Conservation (phyloP, 2,113 vertebrate species). For the Chaetodon auriga region DNA sequence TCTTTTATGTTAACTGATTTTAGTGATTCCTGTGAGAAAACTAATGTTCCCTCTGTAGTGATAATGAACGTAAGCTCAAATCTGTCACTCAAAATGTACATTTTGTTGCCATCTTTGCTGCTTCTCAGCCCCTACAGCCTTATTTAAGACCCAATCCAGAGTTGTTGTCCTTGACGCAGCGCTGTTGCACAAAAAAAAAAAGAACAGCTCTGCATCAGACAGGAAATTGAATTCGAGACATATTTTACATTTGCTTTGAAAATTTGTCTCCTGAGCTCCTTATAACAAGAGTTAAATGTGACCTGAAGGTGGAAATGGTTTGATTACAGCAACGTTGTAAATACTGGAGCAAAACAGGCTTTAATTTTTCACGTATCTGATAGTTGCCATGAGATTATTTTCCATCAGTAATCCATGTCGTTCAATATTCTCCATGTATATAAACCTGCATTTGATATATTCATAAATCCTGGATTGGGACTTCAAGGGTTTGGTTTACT, state of each 20-base stretch:
- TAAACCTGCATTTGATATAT: conserved; percentile 2
- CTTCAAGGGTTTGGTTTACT: conserved; percentile 58
- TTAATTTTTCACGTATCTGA: background rate
- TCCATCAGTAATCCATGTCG: conserved; percentile 9
- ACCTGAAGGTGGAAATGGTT: conserved; percentile 3
- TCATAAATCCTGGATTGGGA: conserved; percentile 53
- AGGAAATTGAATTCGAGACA: conserved; percentile 3
- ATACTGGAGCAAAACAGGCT: conserved; percentile 33
- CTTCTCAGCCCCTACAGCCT: background rate
- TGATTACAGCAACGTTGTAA: conserved; percentile 29
- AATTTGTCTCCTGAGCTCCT: background rate
- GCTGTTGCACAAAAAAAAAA: conserved; percentile 7
- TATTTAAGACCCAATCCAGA: conserved; percentile 63
- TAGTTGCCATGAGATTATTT: conserved; percentile 29
- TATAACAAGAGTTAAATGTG: background rate
- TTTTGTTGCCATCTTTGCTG: conserved; percentile 29
- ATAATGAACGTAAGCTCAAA: conserved; percentile 21
- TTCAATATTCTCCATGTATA: conserved; percentile 21
- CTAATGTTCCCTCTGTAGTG: conserved; percentile 21
- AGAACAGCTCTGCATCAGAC: background rate
- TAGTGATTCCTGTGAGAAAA: conserved; percentile 18
- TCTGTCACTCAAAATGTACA: conserved; percentile 14
- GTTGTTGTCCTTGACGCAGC: conserved; percentile 6
- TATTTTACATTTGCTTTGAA: background rate
- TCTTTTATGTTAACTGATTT: conserved; percentile 36